Evolutionary conservation across 2,797 vertebrate species (phyloP).

Genomic region (Dicrostonyx torquatus): DNA sequence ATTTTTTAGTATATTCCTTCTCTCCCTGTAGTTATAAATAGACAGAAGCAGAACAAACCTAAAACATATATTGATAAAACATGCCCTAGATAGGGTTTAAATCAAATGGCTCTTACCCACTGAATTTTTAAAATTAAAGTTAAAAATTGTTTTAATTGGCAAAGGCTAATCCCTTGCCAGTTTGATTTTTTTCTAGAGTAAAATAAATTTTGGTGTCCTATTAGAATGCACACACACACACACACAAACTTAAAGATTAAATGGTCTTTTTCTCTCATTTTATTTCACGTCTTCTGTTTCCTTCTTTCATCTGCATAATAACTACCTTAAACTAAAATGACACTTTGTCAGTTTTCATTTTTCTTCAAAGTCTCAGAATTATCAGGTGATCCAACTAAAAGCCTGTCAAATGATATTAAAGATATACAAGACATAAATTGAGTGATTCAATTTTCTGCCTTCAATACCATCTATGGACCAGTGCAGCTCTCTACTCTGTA

Average conservation of each 20-base stretch:
- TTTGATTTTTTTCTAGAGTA: not conserved
- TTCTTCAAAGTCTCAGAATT: slow-evolving; percentile 51
- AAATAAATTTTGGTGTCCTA: not conserved
- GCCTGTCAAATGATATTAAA: slow-evolving; percentile 64
- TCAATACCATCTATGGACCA: not conserved
- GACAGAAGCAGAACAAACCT: not conserved
- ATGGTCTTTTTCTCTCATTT: not conserved
- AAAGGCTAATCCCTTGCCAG: not conserved
- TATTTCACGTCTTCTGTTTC: not conserved
- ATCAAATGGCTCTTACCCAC: not conserved
- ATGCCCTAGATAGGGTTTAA: not conserved
- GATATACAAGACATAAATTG: slow-evolving; percentile 57
- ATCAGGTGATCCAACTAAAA: slow-evolving; percentile 56
- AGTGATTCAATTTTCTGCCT: slow-evolving; percentile 59
- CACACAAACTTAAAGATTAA: not conserved
- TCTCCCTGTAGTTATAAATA: not conserved
- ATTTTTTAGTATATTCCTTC: not conserved
- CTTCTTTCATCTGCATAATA: slow-evolving; percentile 5
- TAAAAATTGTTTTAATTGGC: not conserved
- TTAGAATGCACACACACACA: not conserved
- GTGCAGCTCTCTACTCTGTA: not conserved
- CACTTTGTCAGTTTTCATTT: slow-evolving; percentile 65
- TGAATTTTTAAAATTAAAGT: not conserved
- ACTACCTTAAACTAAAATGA: slow-evolving; percentile 47
- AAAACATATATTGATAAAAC: not conserved